A percentile compares a stretch with the other conserved stretches of the same genome.
These are phyloP conservation scores for Vanessa cardui DNA, from an alignment of 2,888 invertebrate genomes.

Conservation along the genomic window DNA sequence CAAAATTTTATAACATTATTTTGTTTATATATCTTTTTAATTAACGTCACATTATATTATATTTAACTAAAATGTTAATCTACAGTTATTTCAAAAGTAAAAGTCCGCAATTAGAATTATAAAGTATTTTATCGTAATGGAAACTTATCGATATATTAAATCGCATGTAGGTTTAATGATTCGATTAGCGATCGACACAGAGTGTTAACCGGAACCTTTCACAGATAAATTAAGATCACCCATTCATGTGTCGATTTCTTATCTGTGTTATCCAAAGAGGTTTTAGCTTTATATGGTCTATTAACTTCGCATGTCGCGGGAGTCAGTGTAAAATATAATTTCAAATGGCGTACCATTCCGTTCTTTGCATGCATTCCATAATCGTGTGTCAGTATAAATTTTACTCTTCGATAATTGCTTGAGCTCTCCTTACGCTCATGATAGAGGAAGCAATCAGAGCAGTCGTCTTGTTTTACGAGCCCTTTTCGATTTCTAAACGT, in stretches of 20 bases:
- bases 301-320: conserved; percentile 68
- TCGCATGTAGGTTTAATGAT: conserved; percentile 68
- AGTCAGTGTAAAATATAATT: conserved; percentile 62
- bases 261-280: conserved; percentile 59
- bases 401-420: conserved; percentile 71
- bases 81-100: conserved; percentile 12
- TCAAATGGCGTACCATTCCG: conserved; percentile 50
- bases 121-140: conserved; percentile 32
- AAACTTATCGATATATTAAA: conserved; percentile 54
- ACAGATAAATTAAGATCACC: conserved; percentile 79
- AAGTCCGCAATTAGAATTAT: conserved; percentile 10
- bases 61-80: conserved; percentile 1
- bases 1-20: too few species aligned
- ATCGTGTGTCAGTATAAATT: conserved; percentile 71
- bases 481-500: conserved; percentile 65
- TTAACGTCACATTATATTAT: too few species aligned
- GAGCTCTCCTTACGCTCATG: conserved; percentile 54
- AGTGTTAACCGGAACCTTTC: conserved; percentile 73
- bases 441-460: conserved; percentile 67
- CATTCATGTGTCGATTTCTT: conserved; percentile 76
- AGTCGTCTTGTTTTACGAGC: conserved; percentile 66
- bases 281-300: conserved; percentile 62
- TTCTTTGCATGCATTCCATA: conserved; percentile 49
- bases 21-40: too few species aligned
- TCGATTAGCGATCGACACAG: conserved; percentile 69